Conservation (phyloP, 2,888 invertebrate species). For the Oxycera nigricornis region DNA sequence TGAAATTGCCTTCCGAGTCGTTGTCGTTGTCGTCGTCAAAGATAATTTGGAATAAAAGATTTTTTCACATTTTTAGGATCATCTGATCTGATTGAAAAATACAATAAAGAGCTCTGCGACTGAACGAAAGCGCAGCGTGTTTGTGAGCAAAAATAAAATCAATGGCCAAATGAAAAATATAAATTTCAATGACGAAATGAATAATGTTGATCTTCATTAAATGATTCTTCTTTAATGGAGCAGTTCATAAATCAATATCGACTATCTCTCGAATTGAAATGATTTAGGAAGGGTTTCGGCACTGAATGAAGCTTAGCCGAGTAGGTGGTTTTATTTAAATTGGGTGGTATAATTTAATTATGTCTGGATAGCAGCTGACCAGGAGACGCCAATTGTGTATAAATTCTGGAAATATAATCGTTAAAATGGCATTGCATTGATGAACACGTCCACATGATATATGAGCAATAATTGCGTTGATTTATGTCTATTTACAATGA, state of each 20-base stretch:
- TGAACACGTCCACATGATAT: not conserved
- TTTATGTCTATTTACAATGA: not conserved
- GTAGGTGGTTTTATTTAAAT: not conserved
- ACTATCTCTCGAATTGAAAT: not conserved
- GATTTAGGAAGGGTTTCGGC: not conserved
- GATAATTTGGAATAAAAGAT: conserved; percentile 15
- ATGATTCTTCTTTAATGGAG: conserved; percentile 21
- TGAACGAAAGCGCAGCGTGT: not conserved
- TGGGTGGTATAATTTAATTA: conserved; percentile 19
- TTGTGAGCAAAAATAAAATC: not conserved
- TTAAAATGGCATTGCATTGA: not conserved
- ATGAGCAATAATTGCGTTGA: no score
- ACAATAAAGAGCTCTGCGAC: conserved; percentile 10
- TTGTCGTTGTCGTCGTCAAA: not conserved
- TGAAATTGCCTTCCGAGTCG: not conserved
- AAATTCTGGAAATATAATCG: not conserved
- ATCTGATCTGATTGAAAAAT: conserved; percentile 37
- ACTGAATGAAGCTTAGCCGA: not conserved
- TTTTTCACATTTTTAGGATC: conserved; percentile 31
- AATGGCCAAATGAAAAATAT: not conserved
- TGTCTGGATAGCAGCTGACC: not conserved
- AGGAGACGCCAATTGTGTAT: not conserved
- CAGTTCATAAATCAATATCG: conserved; percentile 32
- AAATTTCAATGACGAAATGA: not conserved
- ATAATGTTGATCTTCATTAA: conserved; percentile 37